These are phyloP conservation scores for Teleopsis dalmanni DNA, from an alignment of 1,140 invertebrate species.

Conservation along the genomic window DNA sequence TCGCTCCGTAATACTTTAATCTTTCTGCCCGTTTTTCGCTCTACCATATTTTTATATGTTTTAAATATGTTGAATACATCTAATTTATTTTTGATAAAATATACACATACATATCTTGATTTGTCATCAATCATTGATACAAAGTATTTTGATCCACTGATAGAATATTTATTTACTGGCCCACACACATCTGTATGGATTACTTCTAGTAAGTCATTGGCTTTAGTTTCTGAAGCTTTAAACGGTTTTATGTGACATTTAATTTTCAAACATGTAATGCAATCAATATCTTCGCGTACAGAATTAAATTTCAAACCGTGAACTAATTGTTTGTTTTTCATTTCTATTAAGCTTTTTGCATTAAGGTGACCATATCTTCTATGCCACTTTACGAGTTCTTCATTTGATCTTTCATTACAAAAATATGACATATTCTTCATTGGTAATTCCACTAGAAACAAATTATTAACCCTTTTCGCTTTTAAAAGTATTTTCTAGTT, in stretches of 20 bases:
- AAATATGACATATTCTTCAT: not conserved
- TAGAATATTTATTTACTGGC: constrained; percentile 28
- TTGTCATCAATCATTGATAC: constrained; percentile 37
- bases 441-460: not conserved
- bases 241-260: constrained; percentile 1
- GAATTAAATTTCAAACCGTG: too few species aligned
- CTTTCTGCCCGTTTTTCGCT: constrained; percentile 26
- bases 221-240: not conserved
- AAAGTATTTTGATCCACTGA: constrained; percentile 24
- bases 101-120: constrained; percentile 21
- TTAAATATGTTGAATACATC: constrained; percentile 25
- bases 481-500: not conserved
- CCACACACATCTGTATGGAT: constrained; percentile 44
- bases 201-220: constrained; percentile 22
- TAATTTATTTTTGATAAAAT: constrained; percentile 28
- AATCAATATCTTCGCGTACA: not conserved
- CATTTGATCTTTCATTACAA: not conserved
- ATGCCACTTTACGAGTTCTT: constrained; percentile 4
- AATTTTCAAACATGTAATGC: not conserved
- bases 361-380: constrained; percentile 9
- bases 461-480: not conserved
- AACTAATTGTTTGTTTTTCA: not conserved
- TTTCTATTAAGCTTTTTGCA: not conserved
- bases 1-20: constrained; percentile 29
- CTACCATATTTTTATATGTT: constrained; percentile 23